phyloP scores from a whole-genome alignment of 1,140 invertebrate species.

The Brachionus rotundiformis region DNA sequence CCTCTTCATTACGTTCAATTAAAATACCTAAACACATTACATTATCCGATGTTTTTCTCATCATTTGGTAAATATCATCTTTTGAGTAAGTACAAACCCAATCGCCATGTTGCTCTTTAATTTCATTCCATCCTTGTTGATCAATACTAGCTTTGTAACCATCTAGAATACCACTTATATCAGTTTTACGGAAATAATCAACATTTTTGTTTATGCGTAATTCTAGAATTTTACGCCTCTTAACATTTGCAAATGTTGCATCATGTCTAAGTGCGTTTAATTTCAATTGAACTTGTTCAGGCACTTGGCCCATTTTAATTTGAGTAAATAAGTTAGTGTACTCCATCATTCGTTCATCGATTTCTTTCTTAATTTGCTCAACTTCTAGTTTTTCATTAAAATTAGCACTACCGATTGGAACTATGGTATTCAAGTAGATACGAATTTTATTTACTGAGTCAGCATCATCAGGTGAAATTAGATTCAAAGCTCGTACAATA shows the following conservation, averaged over 20 bases:
- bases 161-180: slow-evolving; percentile 25
- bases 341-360: slow-evolving; percentile 39
- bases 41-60: slow-evolving; percentile 32
- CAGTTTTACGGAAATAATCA: slow-evolving; percentile 36
- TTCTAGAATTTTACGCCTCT: neutral
- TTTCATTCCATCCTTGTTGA: slow-evolving; percentile 36
- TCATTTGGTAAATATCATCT: slow-evolving; percentile 15
- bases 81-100: slow-evolving; percentile 6
- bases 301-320: slow-evolving; percentile 41
- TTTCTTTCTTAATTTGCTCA: slow-evolving; percentile 35
- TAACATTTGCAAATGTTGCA: slow-evolving; percentile 31
- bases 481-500: slow-evolving; percentile 31
- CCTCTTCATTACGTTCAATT: slow-evolving; percentile 34
- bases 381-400: slow-evolving; percentile 27
- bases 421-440: slow-evolving; percentile 11
- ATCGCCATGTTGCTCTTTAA: neutral
- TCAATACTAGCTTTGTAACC: slow-evolving; percentile 21
- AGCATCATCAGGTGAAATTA: slow-evolving; percentile 25
- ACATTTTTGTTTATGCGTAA: slow-evolving; percentile 40
- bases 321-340: slow-evolving; percentile 30
- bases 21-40: slow-evolving; percentile 20
- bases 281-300: slow-evolving; percentile 33
- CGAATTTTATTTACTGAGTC: slow-evolving; percentile 31
- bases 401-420: neutral
- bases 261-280: slow-evolving; percentile 33